Percentiles rank a stretch among this genome's conserved stretches.
phyloP scores from a whole-genome alignment of 2,113 vertebrate genomes.

The Podarcis raffonei region DNA sequence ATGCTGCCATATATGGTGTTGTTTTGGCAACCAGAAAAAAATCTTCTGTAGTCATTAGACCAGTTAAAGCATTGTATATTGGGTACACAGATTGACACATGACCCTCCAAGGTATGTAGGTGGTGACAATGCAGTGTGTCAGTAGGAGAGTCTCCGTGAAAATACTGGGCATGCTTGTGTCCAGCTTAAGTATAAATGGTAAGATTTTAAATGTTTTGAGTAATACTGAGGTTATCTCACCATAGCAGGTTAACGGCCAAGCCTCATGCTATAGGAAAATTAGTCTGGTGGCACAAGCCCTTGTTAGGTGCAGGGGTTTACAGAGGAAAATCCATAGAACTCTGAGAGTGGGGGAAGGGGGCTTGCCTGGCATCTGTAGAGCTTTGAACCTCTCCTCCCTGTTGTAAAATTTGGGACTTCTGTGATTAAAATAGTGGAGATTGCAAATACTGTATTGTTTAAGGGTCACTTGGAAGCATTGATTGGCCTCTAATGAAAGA shows the following conservation, averaged over 20 bases:
- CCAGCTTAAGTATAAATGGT: slow-evolving; percentile 58
- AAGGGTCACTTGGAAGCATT: slow-evolving; percentile 22
- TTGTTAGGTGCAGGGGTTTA: slow-evolving; percentile 21
- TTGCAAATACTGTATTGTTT: neutral
- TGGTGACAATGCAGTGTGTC: slow-evolving; percentile 71
- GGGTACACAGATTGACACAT: slow-evolving; percentile 60
- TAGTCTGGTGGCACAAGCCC: slow-evolving; percentile 37
- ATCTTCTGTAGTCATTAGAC: slow-evolving; percentile 69
- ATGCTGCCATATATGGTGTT: slow-evolving; percentile 69
- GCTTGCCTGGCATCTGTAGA: neutral
- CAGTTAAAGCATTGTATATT: slow-evolving; percentile 62
- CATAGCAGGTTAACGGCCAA: slow-evolving; percentile 40
- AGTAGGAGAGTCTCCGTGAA: slow-evolving; percentile 67
- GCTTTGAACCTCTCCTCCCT: neutral
- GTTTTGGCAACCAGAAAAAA: slow-evolving; percentile 73
- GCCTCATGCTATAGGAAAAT: slow-evolving; percentile 52
- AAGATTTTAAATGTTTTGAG: slow-evolving; percentile 63
- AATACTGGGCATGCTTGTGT: slow-evolving; percentile 65
- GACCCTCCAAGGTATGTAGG: slow-evolving; percentile 69
- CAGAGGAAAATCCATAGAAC: slow-evolving; percentile 42
- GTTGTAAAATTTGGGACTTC: neutral
- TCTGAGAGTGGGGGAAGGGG: neutral
- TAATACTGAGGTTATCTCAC: slow-evolving; percentile 56
- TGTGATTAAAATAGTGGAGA: neutral
- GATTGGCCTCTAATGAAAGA: slow-evolving; percentile 20